Percentiles rank a stretch among this genome's conserved stretches.
Evolutionary conservation across 2,113 vertebrate genomes (phyloP).

Genomic region (Murina feae): DNA sequence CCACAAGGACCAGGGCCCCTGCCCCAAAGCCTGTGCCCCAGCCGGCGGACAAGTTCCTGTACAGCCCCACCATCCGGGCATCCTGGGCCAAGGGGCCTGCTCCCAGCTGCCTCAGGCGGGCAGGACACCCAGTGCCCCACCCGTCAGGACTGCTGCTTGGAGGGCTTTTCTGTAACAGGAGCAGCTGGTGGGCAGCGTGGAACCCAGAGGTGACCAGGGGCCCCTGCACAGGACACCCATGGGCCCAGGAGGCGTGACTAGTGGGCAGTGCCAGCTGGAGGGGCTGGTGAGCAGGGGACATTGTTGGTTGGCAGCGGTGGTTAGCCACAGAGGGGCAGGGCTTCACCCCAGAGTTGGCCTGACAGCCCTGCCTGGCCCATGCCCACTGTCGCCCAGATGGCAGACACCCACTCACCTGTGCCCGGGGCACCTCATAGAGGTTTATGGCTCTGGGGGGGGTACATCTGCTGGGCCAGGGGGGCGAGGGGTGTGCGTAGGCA

Average conservation of each 20-base stretch:
- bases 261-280: neutral
- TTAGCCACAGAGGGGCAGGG: neutral
- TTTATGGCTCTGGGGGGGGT: neutral
- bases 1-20: neutral
- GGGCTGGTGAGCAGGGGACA: neutral
- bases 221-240: neutral
- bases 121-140: too few relatives aligned
- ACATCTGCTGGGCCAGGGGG: neutral
- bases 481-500: fast-evolving
- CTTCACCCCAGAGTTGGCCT: neutral
- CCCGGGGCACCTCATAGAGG: neutral
- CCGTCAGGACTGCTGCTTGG: too few relatives aligned
- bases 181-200: neutral
- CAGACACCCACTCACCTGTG: too few relatives aligned
- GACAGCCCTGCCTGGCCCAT: neutral
- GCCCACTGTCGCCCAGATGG: too few relatives aligned
- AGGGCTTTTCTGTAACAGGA: neutral
- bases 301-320: too few relatives aligned
- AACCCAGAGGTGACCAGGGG: neutral
- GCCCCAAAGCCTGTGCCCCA: neutral
- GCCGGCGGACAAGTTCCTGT: neutral
- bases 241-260: neutral
- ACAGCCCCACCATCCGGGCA: neutral
- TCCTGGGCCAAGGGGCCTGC: neutral
- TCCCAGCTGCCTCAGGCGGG: neutral